Evolutionary conservation across 1,140 invertebrate genomes (phyloP).

Genomic region (Lasioglossum albipes): DNA sequence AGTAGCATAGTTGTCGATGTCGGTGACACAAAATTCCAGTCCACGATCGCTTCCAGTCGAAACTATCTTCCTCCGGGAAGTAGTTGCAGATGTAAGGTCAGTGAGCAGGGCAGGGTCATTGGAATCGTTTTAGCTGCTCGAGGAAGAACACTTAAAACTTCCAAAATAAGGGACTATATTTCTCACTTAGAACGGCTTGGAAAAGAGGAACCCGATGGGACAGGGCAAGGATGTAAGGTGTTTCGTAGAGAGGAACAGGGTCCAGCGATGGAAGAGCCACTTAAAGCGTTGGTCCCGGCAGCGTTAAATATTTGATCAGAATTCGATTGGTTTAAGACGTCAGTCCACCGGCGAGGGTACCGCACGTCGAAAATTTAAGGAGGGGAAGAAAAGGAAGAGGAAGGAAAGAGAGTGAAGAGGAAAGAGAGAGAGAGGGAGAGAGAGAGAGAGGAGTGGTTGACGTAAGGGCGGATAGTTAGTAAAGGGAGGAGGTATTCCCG

Average conservation of each 20-base stretch:
- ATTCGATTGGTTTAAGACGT: slow-evolving; percentile 76
- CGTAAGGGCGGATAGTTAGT: slow-evolving; percentile 67
- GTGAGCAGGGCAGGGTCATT: background rate
- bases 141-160: slow-evolving; percentile 19
- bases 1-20: no score
- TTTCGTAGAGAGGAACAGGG: slow-evolving; percentile 44
- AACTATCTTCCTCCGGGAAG: background rate
- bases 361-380: slow-evolving; percentile 35
- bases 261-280: slow-evolving; percentile 60
- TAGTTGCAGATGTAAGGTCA: background rate
- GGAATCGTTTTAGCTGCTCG: background rate
- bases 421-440: slow-evolving; percentile 29
- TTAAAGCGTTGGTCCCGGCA: slow-evolving; percentile 65
- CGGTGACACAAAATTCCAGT: no score
- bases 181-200: slow-evolving; percentile 7
- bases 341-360: slow-evolving; percentile 60
- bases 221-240: slow-evolving; percentile 25
- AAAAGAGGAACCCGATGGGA: slow-evolving; percentile 33
- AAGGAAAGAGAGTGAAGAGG: slow-evolving; percentile 31
- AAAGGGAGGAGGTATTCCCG: slow-evolving; percentile 71
- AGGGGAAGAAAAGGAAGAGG: slow-evolving; percentile 24
- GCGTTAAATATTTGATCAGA: slow-evolving; percentile 78
- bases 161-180: slow-evolving; percentile 16
- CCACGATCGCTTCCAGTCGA: background rate
- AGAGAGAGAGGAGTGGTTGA: slow-evolving; percentile 56